Base-by-base conservation (phyloP, 2,113 vertebrate genomes). In the Calidris pygmaea region DNA sequence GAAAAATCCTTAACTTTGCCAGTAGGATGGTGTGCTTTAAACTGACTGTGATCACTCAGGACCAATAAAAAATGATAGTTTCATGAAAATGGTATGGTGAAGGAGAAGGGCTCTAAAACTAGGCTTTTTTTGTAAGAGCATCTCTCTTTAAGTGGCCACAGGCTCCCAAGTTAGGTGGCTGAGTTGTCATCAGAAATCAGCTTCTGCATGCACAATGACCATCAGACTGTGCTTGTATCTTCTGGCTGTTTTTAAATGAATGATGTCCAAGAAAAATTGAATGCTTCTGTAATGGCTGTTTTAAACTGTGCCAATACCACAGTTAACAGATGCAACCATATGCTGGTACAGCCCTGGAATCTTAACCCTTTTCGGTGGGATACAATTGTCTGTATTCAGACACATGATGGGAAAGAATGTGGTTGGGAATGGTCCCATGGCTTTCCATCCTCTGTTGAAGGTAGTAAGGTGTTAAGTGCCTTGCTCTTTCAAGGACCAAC, bases 11-110 rank as follows among this genome's bases (percentile, higher is more conserved):
- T 30, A n/a, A 30, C 15, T 55, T 50, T 72, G 35, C 23, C 37
- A 59, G 32, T 34, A 20, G 18, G 43, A 16, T 16, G 9, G 7
- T 16, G 26, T 63, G n/a, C 29, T 72, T 53, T 55, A 34, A 88
- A 45, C 14, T 65, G 37, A 6, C 32, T 2, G 0, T 6, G 23
- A 14, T 47, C 43, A 7, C 56, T 68, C 9, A 1, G 14, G 37
- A 27, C 19, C 9, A 12, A 43, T 32, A 41, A 88, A n/a, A 34
- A 60, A 3, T 0, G 10, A 16, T 13, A 53, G 10, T 9, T 53
- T 17, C 3, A 18, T 41, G 50, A 24, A 50, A 59, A 16, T 9
- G 18, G 15, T 16, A 23, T 19, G 17, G 8, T 39, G 50, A 73
- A 24, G 63, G 24, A 73, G 27, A 11, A 43, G 16, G 30, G 14